Conservation (phyloP, 1,140 invertebrate genomes). For the Aplysia californica region DNA sequence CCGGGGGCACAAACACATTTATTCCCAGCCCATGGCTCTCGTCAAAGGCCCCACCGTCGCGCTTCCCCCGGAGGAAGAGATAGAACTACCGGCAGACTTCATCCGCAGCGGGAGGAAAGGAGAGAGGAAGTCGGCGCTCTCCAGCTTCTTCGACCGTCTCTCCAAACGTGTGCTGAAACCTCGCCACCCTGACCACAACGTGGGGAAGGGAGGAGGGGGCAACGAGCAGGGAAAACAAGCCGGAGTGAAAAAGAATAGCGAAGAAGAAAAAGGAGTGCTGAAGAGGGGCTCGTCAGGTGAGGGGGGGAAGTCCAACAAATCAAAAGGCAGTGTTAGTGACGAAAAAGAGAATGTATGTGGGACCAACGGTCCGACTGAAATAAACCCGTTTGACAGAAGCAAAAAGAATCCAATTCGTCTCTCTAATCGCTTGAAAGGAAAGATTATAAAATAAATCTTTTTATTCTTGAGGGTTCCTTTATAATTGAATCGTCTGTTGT, state of each 20-base stretch:
- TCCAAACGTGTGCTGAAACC: slow-evolving; percentile 45
- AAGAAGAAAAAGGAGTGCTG: background rate
- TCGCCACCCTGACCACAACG: slow-evolving; percentile 1
- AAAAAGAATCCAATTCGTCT: slow-evolving; percentile 17
- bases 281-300: background rate
- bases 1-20: slow-evolving; percentile 4
- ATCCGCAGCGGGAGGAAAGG: slow-evolving; percentile 28
- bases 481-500: too few relatives aligned
- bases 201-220: background rate
- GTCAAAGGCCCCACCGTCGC: slow-evolving; percentile 27
- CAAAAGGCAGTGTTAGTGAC: background rate
- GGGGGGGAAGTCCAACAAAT: background rate
- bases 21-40: background rate
- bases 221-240: background rate
- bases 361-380: background rate
- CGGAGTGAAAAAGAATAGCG: background rate
- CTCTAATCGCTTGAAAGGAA: slow-evolving; percentile 23
- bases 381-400: slow-evolving; percentile 9
- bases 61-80: background rate
- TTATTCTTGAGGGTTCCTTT: background rate
- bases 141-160: slow-evolving; percentile 48
- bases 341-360: background rate
- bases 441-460: slow-evolving; percentile 2
- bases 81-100: background rate
- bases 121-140: slow-evolving; percentile 42